phyloP scores from a whole-genome alignment of 2,113 vertebrate species.

The Smithornis capensis region DNA sequence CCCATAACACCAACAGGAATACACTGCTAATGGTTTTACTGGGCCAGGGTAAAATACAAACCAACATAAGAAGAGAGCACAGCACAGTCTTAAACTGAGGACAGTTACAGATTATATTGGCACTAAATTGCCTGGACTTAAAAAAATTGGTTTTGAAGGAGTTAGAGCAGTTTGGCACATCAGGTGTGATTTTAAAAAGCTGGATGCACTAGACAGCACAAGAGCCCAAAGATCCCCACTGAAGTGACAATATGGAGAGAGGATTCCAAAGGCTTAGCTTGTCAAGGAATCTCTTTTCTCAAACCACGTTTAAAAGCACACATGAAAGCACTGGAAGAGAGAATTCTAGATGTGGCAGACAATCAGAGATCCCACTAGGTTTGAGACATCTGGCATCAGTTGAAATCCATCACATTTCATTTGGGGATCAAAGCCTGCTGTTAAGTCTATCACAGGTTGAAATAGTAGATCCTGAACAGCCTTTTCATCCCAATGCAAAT shows the following conservation, averaged over 20 bases:
- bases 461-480: slow-evolving; percentile 58
- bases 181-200: slow-evolving; percentile 10
- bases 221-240: slow-evolving; percentile 60
- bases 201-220: not conserved
- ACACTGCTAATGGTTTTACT: not conserved
- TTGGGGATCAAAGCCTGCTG: slow-evolving; percentile 74
- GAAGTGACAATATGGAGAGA: slow-evolving; percentile 41
- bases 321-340: slow-evolving; percentile 74
- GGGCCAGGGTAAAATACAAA: not conserved
- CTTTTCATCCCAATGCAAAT: slow-evolving; percentile 62
- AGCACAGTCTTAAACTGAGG: slow-evolving; percentile 13
- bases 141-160: slow-evolving; percentile 24
- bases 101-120: slow-evolving; percentile 17
- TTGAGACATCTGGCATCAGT: slow-evolving; percentile 80
- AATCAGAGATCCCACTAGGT: slow-evolving; percentile 69
- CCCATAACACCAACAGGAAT: not conserved
- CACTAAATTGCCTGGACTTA: slow-evolving; percentile 26
- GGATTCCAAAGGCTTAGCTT: slow-evolving; percentile 68
- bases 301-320: slow-evolving; percentile 59
- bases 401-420: slow-evolving; percentile 77
- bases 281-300: slow-evolving; percentile 69
- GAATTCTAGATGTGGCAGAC: slow-evolving; percentile 70
- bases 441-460: slow-evolving; percentile 60
- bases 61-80: slow-evolving; percentile 20
- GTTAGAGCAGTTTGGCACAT: slow-evolving; percentile 25